phyloP scores from a whole-genome alignment of 2,888 invertebrate species.

The Baccha elongata region DNA sequence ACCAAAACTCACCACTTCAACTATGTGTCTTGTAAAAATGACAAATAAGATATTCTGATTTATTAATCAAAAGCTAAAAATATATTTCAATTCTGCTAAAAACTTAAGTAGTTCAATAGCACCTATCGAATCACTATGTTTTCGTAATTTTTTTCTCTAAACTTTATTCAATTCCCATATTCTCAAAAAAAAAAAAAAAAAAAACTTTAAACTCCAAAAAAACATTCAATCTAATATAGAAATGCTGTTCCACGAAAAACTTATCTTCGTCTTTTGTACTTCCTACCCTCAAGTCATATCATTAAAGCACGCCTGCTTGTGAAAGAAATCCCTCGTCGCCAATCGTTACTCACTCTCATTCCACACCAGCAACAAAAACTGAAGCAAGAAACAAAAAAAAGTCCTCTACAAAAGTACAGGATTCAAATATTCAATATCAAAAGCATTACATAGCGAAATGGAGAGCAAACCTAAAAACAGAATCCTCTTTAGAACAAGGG shows the following conservation, averaged over 20 bases:
- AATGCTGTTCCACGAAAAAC: constrained; percentile 27
- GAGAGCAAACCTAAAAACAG: constrained; percentile 35
- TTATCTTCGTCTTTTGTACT: constrained; percentile 9
- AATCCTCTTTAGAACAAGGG: constrained; percentile 34
- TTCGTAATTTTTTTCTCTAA: constrained; percentile 9
- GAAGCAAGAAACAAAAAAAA: background rate
- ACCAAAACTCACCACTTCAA: too few species aligned
- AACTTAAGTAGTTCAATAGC: background rate
- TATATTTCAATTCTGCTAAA: too few species aligned
- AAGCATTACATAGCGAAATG: constrained; percentile 45
- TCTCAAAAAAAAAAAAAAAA: background rate
- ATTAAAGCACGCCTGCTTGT: constrained; percentile 51
- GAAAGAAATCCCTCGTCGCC: constrained; percentile 31
- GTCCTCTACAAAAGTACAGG: constrained; percentile 25
- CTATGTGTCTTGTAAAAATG: too few species aligned
- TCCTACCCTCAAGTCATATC: constrained; percentile 29
- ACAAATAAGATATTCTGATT: too few species aligned
- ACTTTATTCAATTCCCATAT: constrained; percentile 43
- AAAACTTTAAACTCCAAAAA: constrained; percentile 24
- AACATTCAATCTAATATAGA: constrained; percentile 27
- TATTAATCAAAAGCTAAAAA: too few species aligned
- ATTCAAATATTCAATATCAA: constrained; percentile 59
- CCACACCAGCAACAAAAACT: background rate
- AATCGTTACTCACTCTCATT: constrained; percentile 38
- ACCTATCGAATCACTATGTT: background rate